Conservation (phyloP, 1,140 invertebrate genomes). For the Muscidifurax raptorellus region DNA sequence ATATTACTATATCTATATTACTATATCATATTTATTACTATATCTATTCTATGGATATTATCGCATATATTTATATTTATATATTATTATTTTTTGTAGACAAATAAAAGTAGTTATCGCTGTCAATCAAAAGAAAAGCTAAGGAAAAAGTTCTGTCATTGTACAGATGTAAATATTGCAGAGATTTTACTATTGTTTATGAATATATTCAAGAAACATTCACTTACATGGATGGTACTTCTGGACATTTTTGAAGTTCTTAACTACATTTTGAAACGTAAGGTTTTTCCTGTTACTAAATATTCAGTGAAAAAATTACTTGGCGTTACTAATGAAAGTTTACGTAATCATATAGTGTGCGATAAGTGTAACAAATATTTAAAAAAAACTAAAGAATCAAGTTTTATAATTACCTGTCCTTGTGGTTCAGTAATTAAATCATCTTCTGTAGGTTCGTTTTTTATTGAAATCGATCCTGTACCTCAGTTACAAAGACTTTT, state of each 20-base stretch:
- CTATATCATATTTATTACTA: too few relatives aligned
- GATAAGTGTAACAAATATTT: neutral
- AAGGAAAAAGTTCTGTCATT: neutral
- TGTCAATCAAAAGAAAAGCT: too few relatives aligned
- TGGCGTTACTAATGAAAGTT: neutral
- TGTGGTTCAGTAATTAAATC: neutral
- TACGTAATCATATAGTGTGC: constrained; percentile 1
- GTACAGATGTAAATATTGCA: neutral
- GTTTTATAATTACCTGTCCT: neutral
- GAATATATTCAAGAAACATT: neutral
- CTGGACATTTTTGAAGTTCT: constrained; percentile 6
- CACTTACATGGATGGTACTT: neutral
- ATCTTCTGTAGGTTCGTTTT: neutral
- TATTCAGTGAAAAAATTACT: neutral
- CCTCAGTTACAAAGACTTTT: neutral
- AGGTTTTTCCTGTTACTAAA: neutral
- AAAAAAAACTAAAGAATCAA: neutral
- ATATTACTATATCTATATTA: too few relatives aligned
- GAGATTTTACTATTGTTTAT: neutral
- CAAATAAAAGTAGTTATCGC: too few relatives aligned
- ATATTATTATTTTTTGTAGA: too few relatives aligned
- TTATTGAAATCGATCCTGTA: neutral
- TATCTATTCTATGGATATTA: too few relatives aligned
- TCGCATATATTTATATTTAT: too few relatives aligned
- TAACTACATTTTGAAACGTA: neutral